Evolutionary conservation across 2,113 vertebrate genomes (phyloP), one percentile per base, ranked within the genome.

Genomic region (Rhinolophus ferrumequinum): DNA sequence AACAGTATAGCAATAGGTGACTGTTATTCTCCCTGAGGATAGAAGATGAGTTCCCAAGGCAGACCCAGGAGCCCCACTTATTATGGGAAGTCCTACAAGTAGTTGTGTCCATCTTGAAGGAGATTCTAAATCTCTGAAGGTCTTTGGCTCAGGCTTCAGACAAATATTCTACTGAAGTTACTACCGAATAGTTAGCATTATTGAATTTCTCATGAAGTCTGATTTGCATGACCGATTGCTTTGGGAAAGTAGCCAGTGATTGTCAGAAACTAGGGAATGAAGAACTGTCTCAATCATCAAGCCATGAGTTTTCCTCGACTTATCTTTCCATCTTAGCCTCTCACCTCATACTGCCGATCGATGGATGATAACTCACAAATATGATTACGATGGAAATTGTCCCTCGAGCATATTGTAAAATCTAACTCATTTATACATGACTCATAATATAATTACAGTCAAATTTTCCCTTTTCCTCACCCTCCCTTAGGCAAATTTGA

Each of bases 101-200:
- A 28, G 87, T 60, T 52, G 30, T 10, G 2, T 84, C 38, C 50
- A 70, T 62, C 44, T 84, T 26, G 81, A 84, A 95, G 10, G 38
- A 67, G 62, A 83, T 30, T 44, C 76, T 41, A 87, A 84, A 84
- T 80, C 52, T 73, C 62, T 58, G 30, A 62, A 38, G 33, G 12
- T 12, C 38, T 82, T 88, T 75, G 52, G 19, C 33, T 95, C n/a
- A 79, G 26, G 6, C 50, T 92, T 72, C 41, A 69, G 76, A 76
- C 38, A 87, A 70, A 66, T 41, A 88, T 79, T 84, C 80, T 84
- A 15, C 41, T 75, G 18, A 89, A 84, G 47, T 85, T 81, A 86
- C 41, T 86, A 47, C 21, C 73, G 77, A 82, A 58, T 95, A 88
- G 82, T 95, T 94, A 88, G 50, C 82, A 86, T 41, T 67, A 77